Evolutionary conservation across 1,140 invertebrate species (phyloP).

Genomic region (Drosophila tsacasi): DNA sequence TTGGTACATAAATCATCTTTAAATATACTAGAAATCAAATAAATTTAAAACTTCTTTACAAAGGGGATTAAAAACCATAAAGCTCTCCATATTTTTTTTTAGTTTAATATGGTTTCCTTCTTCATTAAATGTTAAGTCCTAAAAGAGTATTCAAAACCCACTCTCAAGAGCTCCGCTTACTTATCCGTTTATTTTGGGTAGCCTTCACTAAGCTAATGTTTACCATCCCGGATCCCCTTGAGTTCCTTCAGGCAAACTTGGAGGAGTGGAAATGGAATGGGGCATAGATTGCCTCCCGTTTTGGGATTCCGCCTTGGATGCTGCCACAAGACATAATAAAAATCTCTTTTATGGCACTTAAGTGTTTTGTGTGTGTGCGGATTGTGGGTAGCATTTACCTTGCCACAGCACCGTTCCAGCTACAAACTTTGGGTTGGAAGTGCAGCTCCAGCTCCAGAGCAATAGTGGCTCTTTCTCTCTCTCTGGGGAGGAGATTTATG

Average conservation of each 20-base stretch:
- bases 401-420: conserved; percentile 36
- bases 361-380: conserved; percentile 77
- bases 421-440: conserved; percentile 16
- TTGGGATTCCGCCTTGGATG: conserved; percentile 45
- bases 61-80: neutral
- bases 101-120: neutral
- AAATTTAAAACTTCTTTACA: too few relatives aligned
- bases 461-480: conserved; percentile 9
- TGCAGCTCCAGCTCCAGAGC: conserved; percentile 8
- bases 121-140: neutral
- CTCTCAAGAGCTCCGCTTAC: neutral
- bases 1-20: too few relatives aligned
- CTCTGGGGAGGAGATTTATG: conserved; percentile 70
- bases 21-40: neutral
- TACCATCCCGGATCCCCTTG: conserved; percentile 4
- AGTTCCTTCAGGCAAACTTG: conserved; percentile 23
- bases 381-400: conserved; percentile 83
- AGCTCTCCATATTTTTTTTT: neutral
- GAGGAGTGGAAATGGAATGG: conserved; percentile 8
- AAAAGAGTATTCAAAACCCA: conserved; percentile 9
- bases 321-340: conserved; percentile 79
- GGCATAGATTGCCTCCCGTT: conserved; percentile 49
- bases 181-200: conserved; percentile 18
- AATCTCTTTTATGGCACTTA: conserved; percentile 84
- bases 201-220: conserved; percentile 44